phyloP scores from a whole-genome alignment of 92 coral and sea anemone species.

The Umimayanthus kanabou region DNA sequence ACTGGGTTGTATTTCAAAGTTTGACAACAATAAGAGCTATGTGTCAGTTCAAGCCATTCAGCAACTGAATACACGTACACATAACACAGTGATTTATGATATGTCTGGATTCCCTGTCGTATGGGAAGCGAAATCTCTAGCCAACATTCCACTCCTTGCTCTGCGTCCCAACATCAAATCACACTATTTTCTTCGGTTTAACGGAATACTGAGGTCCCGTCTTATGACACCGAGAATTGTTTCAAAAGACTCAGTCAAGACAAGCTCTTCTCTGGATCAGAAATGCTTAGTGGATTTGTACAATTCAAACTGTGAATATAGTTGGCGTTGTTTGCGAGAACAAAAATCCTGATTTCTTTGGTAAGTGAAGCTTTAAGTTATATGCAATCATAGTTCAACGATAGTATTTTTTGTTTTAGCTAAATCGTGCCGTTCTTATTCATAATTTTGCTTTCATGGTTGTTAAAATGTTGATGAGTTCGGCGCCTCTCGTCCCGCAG shows the following conservation, averaged over 20 bases:
- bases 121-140: not conserved
- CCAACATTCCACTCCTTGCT: not conserved
- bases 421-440: not conserved
- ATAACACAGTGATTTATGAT: conserved; percentile 42
- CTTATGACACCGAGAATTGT: not conserved
- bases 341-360: not conserved
- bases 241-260: not conserved
- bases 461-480: conserved; percentile 18
- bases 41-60: conserved; percentile 32
- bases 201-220: not conserved
- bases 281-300: not conserved
- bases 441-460: not conserved
- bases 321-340: not conserved
- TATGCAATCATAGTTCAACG: not conserved
- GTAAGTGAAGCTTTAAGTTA: conserved; percentile 1
- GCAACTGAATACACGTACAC: conserved; percentile 14
- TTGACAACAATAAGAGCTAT: conserved; percentile 33
- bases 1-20: conserved; percentile 34
- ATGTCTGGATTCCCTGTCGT: conserved; percentile 22
- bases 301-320: conserved; percentile 4
- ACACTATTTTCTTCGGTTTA: not conserved
- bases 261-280: not conserved
- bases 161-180: not conserved
- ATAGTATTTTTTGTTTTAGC: not conserved
- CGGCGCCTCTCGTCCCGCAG: conserved; percentile 35